Conservation (phyloP, 2,113 vertebrate species). For the Hemiprocne comata region DNA sequence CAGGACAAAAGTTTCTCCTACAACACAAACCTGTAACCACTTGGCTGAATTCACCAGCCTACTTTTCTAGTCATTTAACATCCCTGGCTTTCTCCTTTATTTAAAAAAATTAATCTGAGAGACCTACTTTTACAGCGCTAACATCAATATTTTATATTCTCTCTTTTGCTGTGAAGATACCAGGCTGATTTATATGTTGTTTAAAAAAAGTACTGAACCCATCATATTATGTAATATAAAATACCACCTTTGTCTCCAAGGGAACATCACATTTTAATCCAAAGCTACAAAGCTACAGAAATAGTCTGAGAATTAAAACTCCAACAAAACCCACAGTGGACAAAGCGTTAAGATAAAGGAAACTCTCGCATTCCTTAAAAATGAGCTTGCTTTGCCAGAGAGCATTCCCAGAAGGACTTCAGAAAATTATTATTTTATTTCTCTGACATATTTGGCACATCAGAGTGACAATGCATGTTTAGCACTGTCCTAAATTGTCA, state of each 20-base stretch:
- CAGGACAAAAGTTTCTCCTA: neutral
- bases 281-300: neutral
- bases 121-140: conserved; percentile 17
- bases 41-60: neutral
- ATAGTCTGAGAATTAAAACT: neutral
- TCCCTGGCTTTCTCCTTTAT: neutral
- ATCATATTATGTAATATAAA: neutral
- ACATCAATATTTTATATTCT: conserved; percentile 32
- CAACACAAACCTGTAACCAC: neutral
- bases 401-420: neutral
- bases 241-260: conserved; percentile 14
- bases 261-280: conserved; percentile 43
- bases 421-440: neutral
- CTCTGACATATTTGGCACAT: neutral
- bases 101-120: conserved; percentile 36
- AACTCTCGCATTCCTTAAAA: neutral
- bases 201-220: neutral
- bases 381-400: neutral
- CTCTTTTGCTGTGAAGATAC: conserved; percentile 10
- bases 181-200: neutral
- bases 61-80: neutral
- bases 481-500: neutral
- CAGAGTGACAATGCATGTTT: neutral
- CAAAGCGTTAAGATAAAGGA: neutral
- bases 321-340: neutral